Evolutionary conservation across 2,113 vertebrate genomes (phyloP).

Genomic region (Zeus faber): DNA sequence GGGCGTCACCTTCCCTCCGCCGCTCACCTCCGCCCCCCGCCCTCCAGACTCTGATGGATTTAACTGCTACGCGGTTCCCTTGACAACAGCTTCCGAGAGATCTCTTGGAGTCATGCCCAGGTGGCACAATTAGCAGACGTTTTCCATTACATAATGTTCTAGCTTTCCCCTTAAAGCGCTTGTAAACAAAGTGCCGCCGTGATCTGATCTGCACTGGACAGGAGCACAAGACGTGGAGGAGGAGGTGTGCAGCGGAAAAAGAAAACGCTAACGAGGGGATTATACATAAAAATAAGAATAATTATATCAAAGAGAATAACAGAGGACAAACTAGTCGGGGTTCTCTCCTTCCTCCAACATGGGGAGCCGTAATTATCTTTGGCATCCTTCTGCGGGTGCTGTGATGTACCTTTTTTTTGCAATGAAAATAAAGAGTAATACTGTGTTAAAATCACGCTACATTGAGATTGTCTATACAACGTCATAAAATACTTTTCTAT

Average conservation of each 20-base stretch:
- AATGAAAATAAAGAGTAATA: no score
- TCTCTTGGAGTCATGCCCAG: constrained; percentile 60
- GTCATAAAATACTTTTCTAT: no score
- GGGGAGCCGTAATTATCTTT: constrained; percentile 50
- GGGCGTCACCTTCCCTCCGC: constrained; percentile 8
- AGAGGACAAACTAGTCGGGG: constrained; percentile 18
- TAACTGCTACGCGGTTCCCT: constrained; percentile 56
- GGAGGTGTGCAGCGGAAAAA: constrained; percentile 19
- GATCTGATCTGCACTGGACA: constrained; percentile 30
- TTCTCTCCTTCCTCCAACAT: constrained; percentile 14
- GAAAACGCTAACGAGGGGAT: no score
- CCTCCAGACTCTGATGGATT: constrained; percentile 46
- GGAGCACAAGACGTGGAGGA: constrained; percentile 24
- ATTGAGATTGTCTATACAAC: no score
- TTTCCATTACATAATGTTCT: constrained; percentile 70
- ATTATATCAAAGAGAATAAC: background rate
- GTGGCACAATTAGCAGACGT: constrained; percentile 70
- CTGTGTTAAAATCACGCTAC: no score
- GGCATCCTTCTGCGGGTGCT: no score
- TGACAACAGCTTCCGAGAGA: constrained; percentile 67
- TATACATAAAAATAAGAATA: no score
- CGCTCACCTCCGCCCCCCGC: constrained; percentile 26
- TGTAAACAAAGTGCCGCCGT: constrained; percentile 56
- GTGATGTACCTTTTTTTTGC: no score
- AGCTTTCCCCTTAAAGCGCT: constrained; percentile 47